Conservation (phyloP, 1,140 invertebrate species). For the Zaprionus inermis region DNA sequence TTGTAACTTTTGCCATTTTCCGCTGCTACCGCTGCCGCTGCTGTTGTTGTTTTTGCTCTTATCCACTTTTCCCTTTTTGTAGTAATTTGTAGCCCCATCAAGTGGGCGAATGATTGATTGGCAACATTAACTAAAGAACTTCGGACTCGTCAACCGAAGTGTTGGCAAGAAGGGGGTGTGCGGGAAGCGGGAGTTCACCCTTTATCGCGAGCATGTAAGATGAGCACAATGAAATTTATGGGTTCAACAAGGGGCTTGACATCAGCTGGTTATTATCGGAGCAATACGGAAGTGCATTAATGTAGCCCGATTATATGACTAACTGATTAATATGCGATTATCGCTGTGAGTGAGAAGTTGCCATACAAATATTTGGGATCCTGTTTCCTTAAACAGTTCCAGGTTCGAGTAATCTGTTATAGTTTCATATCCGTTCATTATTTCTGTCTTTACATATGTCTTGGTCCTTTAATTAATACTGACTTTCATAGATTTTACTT, state of each 20-base stretch:
- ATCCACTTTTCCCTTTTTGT: slow-evolving; percentile 30
- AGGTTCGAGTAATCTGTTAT: too few relatives aligned
- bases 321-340: slow-evolving; percentile 35
- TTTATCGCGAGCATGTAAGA: not conserved
- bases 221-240: slow-evolving; percentile 24
- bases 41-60: not conserved
- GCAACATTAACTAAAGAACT: slow-evolving; percentile 43
- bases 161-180: not conserved
- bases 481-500: too few relatives aligned
- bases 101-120: slow-evolving; percentile 53
- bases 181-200: slow-evolving; percentile 3
- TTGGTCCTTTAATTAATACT: too few relatives aligned
- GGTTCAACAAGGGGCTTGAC: slow-evolving; percentile 32
- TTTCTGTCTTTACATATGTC: too few relatives aligned
- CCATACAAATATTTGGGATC: not conserved
- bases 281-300: not conserved
- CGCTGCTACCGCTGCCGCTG: slow-evolving; percentile 5
- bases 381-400: too few relatives aligned
- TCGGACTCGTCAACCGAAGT: slow-evolving; percentile 8
- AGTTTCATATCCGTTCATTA: too few relatives aligned
- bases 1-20: slow-evolving; percentile 39
- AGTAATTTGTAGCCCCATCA: slow-evolving; percentile 46
- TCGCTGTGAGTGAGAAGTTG: slow-evolving; percentile 7
- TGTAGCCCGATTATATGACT: slow-evolving; percentile 18
- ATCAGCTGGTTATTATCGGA: slow-evolving; percentile 11